Evolutionary conservation across 2,888 invertebrate genomes (phyloP).

Genomic region (Chesias legatella): DNA sequence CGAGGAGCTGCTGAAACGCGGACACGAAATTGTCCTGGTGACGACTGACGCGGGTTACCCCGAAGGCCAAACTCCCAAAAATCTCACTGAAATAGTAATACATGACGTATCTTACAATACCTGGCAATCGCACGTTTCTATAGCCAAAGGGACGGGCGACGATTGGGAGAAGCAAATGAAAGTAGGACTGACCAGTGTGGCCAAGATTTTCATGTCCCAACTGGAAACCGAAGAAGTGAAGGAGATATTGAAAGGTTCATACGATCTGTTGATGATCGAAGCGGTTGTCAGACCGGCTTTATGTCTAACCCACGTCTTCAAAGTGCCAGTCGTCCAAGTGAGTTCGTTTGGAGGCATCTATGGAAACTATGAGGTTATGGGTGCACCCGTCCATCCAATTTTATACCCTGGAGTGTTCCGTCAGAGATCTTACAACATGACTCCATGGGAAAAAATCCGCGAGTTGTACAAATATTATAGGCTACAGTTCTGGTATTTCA

Average conservation of each 20-base stretch:
- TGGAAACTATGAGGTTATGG: slow-evolving; percentile 32
- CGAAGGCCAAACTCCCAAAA: slow-evolving; percentile 33
- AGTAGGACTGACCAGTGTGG: neutral
- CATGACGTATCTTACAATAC: slow-evolving; percentile 40
- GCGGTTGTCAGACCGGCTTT: slow-evolving; percentile 28
- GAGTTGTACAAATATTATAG: slow-evolving; percentile 33
- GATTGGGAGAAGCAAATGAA: too few species aligned
- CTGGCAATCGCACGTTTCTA: neutral
- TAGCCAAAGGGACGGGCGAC: neutral
- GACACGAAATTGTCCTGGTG: slow-evolving; percentile 56
- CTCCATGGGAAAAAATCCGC: slow-evolving; percentile 36
- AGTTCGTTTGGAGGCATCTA: slow-evolving; percentile 32
- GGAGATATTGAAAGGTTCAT: slow-evolving; percentile 33
- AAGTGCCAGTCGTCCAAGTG: slow-evolving; percentile 44
- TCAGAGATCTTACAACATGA: slow-evolving; percentile 37
- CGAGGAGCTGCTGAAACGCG: slow-evolving; percentile 47
- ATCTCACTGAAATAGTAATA: slow-evolving; percentile 53
- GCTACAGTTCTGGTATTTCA: slow-evolving; percentile 2
- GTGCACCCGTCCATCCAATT: slow-evolving; percentile 41
- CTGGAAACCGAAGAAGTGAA: slow-evolving; percentile 25
- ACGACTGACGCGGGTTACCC: slow-evolving; percentile 48
- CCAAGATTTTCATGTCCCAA: slow-evolving; percentile 13
- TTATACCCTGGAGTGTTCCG: slow-evolving; percentile 34
- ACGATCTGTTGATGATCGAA: slow-evolving; percentile 42
- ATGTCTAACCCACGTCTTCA: slow-evolving; percentile 31